phyloP scores from a whole-genome alignment of 2,888 invertebrate species.

The Heliconius charithonia region DNA sequence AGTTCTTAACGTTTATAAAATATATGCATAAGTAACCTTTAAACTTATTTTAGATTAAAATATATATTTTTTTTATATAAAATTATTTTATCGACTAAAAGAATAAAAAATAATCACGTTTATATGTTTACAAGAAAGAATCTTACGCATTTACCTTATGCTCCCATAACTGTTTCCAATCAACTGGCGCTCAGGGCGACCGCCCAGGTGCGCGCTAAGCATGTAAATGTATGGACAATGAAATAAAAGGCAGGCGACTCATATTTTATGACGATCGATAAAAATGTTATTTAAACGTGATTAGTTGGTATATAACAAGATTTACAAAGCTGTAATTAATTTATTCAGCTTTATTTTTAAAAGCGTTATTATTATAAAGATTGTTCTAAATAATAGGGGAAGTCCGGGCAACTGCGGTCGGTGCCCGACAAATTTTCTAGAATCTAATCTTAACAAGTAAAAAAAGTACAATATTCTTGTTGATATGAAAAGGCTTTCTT shows the following conservation, averaged over 20 bases:
- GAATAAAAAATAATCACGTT: neutral
- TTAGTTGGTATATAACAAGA: constrained; percentile 15
- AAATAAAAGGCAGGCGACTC: constrained; percentile 8
- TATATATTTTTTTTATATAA: neutral
- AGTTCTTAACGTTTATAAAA: constrained; percentile 7
- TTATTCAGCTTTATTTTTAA: neutral
- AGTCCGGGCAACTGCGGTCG: neutral
- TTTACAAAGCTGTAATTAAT: neutral
- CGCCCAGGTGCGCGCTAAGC: constrained; percentile 13
- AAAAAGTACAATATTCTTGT: neutral
- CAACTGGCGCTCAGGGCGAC: constrained; percentile 13
- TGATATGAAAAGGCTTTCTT: too few species aligned
- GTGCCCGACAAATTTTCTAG: neutral
- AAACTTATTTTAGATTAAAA: neutral
- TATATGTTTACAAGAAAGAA: neutral
- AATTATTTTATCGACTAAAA: neutral
- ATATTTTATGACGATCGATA: neutral
- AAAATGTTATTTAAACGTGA: neutral
- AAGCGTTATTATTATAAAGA: neutral
- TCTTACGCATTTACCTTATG: constrained; percentile 26
- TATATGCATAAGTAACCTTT: constrained; percentile 4
- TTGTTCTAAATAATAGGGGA: constrained; percentile 4
- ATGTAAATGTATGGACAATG: constrained; percentile 15
- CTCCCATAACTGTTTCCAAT: constrained; percentile 26
- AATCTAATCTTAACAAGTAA: neutral